A percentile compares a stretch with the other conserved stretches of the same genome.
Conservation (phyloP, 1,140 invertebrate genomes). For the Andrena cerasifolii region DNA sequence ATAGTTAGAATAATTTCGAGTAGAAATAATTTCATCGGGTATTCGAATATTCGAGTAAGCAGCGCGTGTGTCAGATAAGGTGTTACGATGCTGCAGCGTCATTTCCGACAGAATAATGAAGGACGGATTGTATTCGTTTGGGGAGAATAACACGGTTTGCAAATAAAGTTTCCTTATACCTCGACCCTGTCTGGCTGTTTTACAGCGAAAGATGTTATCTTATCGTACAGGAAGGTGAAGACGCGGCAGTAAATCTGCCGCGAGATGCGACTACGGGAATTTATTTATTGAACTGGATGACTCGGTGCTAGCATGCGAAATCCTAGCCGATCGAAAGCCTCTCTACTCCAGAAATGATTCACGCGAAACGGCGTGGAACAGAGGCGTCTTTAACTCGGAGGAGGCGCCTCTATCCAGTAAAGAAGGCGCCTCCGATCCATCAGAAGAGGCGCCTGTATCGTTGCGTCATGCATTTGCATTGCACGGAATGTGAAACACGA, state of each 20-base stretch:
- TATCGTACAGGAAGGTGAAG: background rate
- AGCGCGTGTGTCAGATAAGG: no score
- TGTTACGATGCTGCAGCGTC: no score
- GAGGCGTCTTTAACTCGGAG: conserved; percentile 31
- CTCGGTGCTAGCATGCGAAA: background rate
- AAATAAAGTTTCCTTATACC: no score
- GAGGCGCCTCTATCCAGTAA: conserved; percentile 18
- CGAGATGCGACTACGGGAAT: background rate
- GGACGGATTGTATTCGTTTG: background rate
- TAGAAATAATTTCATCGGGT: no score
- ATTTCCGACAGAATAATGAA: no score
- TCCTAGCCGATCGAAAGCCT: background rate
- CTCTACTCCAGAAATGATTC: conserved; percentile 23
- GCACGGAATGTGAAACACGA: conserved; percentile 30
- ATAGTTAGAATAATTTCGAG: no score
- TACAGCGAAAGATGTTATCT: background rate
- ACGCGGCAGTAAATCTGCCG: background rate
- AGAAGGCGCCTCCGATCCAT: conserved; percentile 40
- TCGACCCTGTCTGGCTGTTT: background rate
- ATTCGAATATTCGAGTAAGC: no score
- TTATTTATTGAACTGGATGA: background rate
- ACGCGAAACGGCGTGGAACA: conserved; percentile 35
- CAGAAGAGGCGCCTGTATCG: conserved; percentile 44
- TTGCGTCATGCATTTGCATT: conserved; percentile 47
- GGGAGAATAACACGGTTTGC: background rate